These are phyloP conservation scores for Scrobipalpa atriplicella DNA, from an alignment of 2,888 invertebrate species.

Conservation along the genomic window DNA sequence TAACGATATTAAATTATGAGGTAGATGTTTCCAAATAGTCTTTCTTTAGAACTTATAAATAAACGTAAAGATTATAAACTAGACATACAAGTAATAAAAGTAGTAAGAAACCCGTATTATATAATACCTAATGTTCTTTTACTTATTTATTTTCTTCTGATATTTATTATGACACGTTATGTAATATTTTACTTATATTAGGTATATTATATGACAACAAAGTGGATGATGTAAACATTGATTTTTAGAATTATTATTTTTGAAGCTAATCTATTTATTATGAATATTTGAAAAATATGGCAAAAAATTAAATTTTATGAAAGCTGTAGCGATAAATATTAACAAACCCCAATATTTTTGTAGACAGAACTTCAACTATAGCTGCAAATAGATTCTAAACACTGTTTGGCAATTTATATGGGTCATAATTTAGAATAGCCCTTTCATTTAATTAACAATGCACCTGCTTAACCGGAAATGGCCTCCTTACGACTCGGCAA, in stretches of 20 bases:
- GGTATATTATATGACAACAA: background rate
- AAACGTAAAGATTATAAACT: conserved; percentile 52
- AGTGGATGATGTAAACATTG: background rate
- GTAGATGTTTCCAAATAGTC: conserved; percentile 81
- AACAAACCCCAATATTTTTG: background rate
- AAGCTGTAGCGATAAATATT: background rate
- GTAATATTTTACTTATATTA: background rate
- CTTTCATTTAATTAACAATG: conserved; percentile 7
- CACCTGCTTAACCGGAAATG: conserved; percentile 24
- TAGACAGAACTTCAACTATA: background rate
- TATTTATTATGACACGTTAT: conserved; percentile 27
- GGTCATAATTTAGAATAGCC: conserved; percentile 15
- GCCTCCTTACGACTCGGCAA: conserved; percentile 13
- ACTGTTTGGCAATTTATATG: background rate
- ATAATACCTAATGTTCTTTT: conserved; percentile 42
- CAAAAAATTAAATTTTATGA: too few species aligned
- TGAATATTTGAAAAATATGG: too few species aligned
- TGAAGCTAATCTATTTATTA: too few species aligned
- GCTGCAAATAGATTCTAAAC: background rate
- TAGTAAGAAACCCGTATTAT: conserved; percentile 60
- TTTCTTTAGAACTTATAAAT: conserved; percentile 71
- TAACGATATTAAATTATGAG: conserved; percentile 78
- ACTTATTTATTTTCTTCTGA: conserved; percentile 4
- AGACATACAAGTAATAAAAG: conserved; percentile 59
- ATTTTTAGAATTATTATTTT: too few species aligned